Evolutionary conservation across 2,797 vertebrate species (phyloP).

Genomic region (Natrix natrix): DNA sequence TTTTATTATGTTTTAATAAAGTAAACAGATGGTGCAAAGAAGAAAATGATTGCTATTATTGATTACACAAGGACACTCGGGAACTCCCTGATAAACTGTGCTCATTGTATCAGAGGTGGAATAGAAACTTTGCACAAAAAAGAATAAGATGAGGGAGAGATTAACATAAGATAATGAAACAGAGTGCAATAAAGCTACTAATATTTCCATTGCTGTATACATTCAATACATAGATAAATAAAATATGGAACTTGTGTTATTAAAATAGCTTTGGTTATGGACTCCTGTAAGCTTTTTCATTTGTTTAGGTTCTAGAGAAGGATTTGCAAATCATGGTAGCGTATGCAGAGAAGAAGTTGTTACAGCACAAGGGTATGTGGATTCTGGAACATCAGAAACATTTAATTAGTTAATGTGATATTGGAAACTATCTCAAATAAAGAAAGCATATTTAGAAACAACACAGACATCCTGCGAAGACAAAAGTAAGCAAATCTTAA

Average conservation of each 20-base stretch:
- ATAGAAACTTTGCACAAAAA: background rate
- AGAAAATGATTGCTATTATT: conserved; percentile 11
- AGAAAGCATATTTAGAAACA: background rate
- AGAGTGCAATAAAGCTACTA: background rate
- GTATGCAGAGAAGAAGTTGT: background rate
- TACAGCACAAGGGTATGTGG: background rate
- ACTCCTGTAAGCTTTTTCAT: background rate
- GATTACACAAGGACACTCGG: background rate
- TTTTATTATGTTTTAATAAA: background rate
- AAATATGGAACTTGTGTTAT: background rate
- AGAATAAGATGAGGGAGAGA: background rate
- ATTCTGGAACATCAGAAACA: background rate
- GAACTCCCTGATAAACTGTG: background rate
- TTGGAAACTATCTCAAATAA: background rate
- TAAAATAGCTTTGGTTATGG: background rate
- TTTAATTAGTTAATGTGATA: background rate
- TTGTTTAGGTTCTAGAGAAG: background rate
- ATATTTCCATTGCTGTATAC: background rate
- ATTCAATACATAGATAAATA: background rate
- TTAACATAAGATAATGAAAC: background rate
- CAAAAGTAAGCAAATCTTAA: background rate
- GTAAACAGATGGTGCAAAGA: background rate
- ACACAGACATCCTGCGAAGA: background rate
- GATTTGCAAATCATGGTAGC: background rate
- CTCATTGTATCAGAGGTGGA: background rate